Base-by-base conservation (phyloP, 2,888 invertebrate genomes). In the Chrysomela aeneicollis region DNA sequence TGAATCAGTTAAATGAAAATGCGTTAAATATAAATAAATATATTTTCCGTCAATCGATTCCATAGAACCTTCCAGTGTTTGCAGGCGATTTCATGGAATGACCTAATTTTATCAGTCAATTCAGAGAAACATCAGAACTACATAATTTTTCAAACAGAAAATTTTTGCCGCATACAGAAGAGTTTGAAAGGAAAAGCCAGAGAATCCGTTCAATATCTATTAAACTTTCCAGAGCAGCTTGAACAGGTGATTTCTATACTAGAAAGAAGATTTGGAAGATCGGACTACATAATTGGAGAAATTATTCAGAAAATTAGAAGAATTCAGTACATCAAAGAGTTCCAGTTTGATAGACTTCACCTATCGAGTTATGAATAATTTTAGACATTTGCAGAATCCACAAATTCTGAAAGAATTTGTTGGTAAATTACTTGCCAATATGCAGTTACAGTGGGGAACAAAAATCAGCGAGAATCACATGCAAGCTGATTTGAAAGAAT, bases 91-190 rank as follows among this genome's bases (percentile, higher is more conserved):
- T 53, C 1, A 26, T 18, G 26, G 53, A 61, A 21, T 61, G 53
- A 53, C 22, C 53, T 1, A 47, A 53, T 19, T 52, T 61, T 10
- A 52, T 42, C 2, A 42, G n/a, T 46, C 49, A 61, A 18, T 61
- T 61, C 21, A 52, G 42, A 35, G 51, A 35, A 22, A 52, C 52
- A 12, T 26, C 26, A 3, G 15, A 52, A 52, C 15, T 52, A 17
- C 26, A 26, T 52, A 30, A 30, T 3, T 52, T 30, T 52, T 30
- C 26, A 8, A 30, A 52, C 3, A 12, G 15, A 52, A 52, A 52
- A 52, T 4, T 22, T 52, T 4, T 5, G 22, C 9, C 1, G 37
- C 17, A 10, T 37, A 1, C 54, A 54, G 18, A n/a, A n/a, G n/a
- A n/a, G n/a, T n/a, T n/a, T n/a, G n/a, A n/a, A n/a, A n/a, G n/a